Conservation (phyloP, 2,113 vertebrate genomes). For the Nothoprocta pentlandii region DNA sequence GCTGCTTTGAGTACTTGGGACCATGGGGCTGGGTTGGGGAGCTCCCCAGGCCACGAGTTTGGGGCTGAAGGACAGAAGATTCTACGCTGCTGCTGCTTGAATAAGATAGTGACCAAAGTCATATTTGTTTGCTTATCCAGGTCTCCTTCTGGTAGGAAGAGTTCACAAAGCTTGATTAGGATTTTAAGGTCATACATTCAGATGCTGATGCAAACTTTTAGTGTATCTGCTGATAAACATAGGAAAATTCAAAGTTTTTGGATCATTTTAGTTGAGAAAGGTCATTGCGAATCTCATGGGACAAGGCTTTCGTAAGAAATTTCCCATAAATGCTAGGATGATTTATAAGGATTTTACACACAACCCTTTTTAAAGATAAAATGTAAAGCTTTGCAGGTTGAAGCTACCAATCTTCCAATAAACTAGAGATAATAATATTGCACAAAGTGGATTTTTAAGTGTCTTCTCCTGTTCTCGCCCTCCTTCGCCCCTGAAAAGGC, state of each 20-base stretch:
- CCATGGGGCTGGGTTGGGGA: not conserved
- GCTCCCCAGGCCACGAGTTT: not conserved
- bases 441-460: too few species aligned
- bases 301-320: not conserved
- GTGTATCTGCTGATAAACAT: not conserved
- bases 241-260: not conserved
- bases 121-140: not conserved
- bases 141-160: not conserved
- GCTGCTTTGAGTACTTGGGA: not conserved
- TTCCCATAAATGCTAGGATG: not conserved
- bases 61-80: not conserved
- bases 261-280: not conserved
- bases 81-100: not conserved
- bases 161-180: not conserved
- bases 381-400: not conserved
- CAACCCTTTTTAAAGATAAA: not conserved
- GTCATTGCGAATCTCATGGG: not conserved
- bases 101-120: not conserved
- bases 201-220: not conserved
- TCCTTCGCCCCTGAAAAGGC: not conserved
- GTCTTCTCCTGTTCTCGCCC: not conserved
- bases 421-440: not conserved
- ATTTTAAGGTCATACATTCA: not conserved
- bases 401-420: not conserved
- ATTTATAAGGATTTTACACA: not conserved